Evolutionary conservation across 1,140 invertebrate species (phyloP), one percentile per base, ranked within the genome.

Genomic region (Plectus sambesii): DNA sequence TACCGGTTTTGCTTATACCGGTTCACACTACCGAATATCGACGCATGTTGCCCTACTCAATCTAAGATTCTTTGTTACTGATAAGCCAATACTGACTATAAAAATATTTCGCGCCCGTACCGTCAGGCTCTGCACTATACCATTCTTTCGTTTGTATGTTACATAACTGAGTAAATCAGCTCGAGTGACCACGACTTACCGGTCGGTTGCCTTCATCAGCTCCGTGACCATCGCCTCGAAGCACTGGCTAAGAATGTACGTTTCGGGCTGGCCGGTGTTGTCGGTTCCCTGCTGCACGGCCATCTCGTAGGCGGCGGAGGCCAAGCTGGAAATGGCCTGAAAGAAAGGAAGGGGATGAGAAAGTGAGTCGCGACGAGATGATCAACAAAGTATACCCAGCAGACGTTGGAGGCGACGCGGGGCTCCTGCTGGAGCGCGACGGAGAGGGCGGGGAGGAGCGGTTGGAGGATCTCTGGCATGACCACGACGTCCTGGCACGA

Each of bases 321-420:
- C 88, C n/a, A 99, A 74, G 44, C 87, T 88, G 36, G 85, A 90
- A 59, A 99, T 88, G 0, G 93, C 92, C 75, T 76, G 53, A 5
- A 63, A 55, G 46, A 47, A 19, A 35, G 26, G 36, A 15, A 50
- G 45, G 33, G 30, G 33, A 48, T 24, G 0, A 19, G 39, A 37
- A 22, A 40, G 39, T 4, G 5, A 9, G 30, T 33, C 17, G 17
- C 12, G 17, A 33, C 17, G 30, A 17, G 12, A 17, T 12, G 17
- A 33, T 33, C 30, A 12, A 30, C 45, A 38, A 46, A 33, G 38
- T 39, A 30, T 67, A 76, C 75, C 93, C 93, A 99, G 66, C 93
- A 98, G n/a, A 96, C 87, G 75, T 98, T 99, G 1, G 88, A 81
- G 12, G 94, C 90, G 0, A 99, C 93, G 25, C 92, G 75, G 0